Evolutionary conservation across 2,113 vertebrate species (phyloP).

Genomic region (Cricetomys ansorgei): DNA sequence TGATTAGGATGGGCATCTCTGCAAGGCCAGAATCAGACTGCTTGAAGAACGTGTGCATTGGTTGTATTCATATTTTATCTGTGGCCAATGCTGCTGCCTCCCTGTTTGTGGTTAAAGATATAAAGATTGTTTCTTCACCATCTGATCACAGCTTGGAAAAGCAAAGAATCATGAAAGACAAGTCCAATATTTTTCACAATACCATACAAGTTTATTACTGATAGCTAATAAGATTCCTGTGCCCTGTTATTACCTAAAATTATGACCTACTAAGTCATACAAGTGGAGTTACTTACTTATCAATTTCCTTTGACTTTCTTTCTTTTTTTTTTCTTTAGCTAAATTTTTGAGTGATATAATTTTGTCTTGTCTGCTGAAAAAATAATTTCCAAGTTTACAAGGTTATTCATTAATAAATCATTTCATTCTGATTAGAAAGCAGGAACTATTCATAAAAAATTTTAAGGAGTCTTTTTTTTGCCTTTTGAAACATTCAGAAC

Average conservation of each 20-base stretch:
- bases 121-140: not conserved
- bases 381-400: constrained; percentile 34
- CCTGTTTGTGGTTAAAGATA: constrained; percentile 27
- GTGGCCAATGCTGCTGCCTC: not conserved
- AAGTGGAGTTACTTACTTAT: not conserved
- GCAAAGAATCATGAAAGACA: not conserved
- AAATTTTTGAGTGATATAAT: constrained; percentile 58
- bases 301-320: not conserved
- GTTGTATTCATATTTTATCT: not conserved
- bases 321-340: not conserved
- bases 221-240: not conserved
- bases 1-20: not conserved
- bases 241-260: constrained; percentile 50
- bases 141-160: not conserved
- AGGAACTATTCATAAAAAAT: constrained; percentile 33
- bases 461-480: constrained; percentile 12
- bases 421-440: constrained; percentile 47
- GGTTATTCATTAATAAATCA: constrained; percentile 75
- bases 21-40: not conserved
- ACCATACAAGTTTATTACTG: not conserved
- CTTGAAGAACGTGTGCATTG: not conserved
- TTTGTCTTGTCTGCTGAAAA: constrained; percentile 62
- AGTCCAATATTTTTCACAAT: constrained; percentile 7
- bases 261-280: not conserved
- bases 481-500: constrained; percentile 48